Evolutionary conservation across 2,888 invertebrate genomes (phyloP), one percentile per base, ranked within the genome.

Genomic region (Iphiclides podalirius): DNA sequence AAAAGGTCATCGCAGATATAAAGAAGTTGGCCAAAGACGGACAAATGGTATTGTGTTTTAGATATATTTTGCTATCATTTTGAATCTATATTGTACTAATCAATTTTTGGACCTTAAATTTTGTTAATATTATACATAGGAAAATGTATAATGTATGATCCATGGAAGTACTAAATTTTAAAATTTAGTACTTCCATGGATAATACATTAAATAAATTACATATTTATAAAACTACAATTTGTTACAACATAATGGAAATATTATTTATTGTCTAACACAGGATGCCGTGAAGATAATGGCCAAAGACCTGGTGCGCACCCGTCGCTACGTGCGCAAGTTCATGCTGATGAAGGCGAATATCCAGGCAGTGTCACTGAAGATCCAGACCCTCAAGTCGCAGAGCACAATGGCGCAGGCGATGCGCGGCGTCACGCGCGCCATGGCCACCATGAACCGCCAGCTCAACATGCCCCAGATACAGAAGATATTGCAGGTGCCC

Each of bases 231-330:
- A n/a, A n/a, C n/a, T n/a, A n/a, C n/a, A n/a, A n/a, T n/a, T n/a
- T n/a, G n/a, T n/a, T n/a, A n/a, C n/a, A n/a, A n/a, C n/a, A n/a
- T n/a, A n/a, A n/a, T n/a, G n/a, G n/a, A n/a, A n/a, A n/a, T n/a
- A n/a, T n/a, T n/a, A n/a, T n/a, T n/a, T n/a, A n/a, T n/a, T n/a
- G n/a, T n/a, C n/a, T n/a, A n/a, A n/a, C n/a, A 7, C 72, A 97
- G 97, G 99, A 99, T 88, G 98, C 99, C 9, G 99, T 99, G 0
- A 99, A 98, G 90, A 98, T 99, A 61, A 99, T 99, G 99, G 99
- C 99, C 0, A 98, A 98, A 77, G 99, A 99, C 87, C 89, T 99
- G 59, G 99, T 99, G 4, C 91, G 99, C 59, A 99, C 99, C 0
- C 91, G 99, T 53, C 92, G 94, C 40, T 98, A 99, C 70, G 94